Evolutionary conservation across 1,140 invertebrate species (phyloP).

Genomic region (Drosophila pallidifrons): DNA sequence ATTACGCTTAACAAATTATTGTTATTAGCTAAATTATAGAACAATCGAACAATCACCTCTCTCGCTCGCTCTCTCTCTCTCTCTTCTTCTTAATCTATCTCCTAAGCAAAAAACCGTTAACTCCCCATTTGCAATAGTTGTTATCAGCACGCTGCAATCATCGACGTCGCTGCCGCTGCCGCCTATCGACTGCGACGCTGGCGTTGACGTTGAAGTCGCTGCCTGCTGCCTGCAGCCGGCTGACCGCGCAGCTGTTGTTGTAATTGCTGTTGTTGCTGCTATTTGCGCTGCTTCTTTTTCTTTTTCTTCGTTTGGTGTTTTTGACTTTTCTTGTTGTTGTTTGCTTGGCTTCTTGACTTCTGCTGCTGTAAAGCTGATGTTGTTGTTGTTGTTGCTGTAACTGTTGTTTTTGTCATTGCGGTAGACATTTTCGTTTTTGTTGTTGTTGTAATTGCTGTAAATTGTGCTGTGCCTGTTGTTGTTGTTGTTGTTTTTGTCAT

Average conservation of each 20-base stretch:
- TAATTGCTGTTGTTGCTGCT: slow-evolving; percentile 8
- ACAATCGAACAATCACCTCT: not conserved
- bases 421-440: slow-evolving; percentile 47
- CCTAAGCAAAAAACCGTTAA: not conserved
- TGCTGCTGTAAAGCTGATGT: slow-evolving; percentile 19
- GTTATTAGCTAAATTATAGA: too few species aligned
- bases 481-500: slow-evolving; percentile 32
- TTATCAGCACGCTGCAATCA: slow-evolving; percentile 72
- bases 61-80: not conserved
- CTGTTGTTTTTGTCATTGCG: slow-evolving; percentile 29
- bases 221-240: slow-evolving; percentile 2
- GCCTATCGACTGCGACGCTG: slow-evolving; percentile 8
- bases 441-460: slow-evolving; percentile 33
- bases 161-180: slow-evolving; percentile 42
- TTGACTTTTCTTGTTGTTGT: slow-evolving; percentile 41
- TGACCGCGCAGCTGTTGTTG: slow-evolving; percentile 19
- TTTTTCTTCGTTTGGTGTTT: slow-evolving; percentile 3
- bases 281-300: slow-evolving; percentile 16
- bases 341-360: slow-evolving; percentile 60
- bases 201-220: slow-evolving; percentile 9
- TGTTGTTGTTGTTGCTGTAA: slow-evolving; percentile 31
- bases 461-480: slow-evolving; percentile 23
- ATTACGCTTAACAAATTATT: too few species aligned
- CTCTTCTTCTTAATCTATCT: not conserved
- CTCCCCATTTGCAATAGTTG: slow-evolving; percentile 23